phyloP scores from a whole-genome alignment of 2,888 invertebrate genomes.

The Zonitis immaculata region DNA sequence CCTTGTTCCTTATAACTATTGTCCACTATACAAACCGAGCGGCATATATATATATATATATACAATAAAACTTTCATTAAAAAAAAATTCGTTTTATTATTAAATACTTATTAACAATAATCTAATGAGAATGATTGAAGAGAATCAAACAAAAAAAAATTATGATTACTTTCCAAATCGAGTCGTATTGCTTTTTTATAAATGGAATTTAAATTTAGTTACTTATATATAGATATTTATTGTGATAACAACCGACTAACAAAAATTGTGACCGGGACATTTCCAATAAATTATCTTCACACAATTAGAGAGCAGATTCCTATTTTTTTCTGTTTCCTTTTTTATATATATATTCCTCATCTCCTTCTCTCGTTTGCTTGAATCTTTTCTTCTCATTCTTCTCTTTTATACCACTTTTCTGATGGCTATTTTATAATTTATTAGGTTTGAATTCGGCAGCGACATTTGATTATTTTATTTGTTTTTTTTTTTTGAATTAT shows the following conservation, averaged over 20 bases:
- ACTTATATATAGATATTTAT: background rate
- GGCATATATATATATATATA: constrained; percentile 4
- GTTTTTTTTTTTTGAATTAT: no score
- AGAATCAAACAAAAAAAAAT: background rate
- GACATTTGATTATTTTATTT: constrained; percentile 21
- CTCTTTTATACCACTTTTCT: constrained; percentile 16
- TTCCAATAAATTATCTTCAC: constrained; percentile 31
- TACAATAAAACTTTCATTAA: no score
- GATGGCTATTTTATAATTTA: constrained; percentile 25
- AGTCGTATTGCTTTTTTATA: no score
- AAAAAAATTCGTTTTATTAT: no score
- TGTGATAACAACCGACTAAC: constrained; percentile 12
- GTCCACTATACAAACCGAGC: constrained; percentile 10
- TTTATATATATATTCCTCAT: no score
- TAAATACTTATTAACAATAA: no score
- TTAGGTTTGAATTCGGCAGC: constrained; percentile 32
- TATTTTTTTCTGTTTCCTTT: constrained; percentile 14
- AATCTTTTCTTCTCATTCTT: constrained; percentile 5
- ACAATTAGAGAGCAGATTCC: constrained; percentile 25
- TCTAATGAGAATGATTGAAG: background rate
- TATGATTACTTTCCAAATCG: background rate
- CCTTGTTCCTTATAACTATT: constrained; percentile 16
- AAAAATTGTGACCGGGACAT: constrained; percentile 22
- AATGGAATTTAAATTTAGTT: background rate
- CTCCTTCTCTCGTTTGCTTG: background rate